Conservation (phyloP, 1,140 invertebrate genomes). For the Brachionus manjavacas region DNA sequence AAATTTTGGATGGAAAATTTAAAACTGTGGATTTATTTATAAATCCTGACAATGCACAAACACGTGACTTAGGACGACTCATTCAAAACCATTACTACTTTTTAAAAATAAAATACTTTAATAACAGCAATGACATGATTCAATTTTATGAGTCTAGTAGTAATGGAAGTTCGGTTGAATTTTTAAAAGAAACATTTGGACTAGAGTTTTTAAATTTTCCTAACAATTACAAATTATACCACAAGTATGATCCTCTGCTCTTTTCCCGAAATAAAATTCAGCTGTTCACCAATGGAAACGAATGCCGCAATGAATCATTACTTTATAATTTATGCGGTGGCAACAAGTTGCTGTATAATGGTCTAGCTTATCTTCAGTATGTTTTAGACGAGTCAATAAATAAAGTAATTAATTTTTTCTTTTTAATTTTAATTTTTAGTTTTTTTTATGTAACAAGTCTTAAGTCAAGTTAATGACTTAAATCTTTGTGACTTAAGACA, state of each 20-base stretch:
- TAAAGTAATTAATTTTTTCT: neutral
- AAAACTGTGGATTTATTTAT: neutral
- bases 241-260: neutral
- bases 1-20: neutral
- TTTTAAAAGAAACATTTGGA: neutral
- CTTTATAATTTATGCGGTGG: conserved; percentile 4
- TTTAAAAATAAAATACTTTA: neutral
- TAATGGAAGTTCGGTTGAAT: neutral
- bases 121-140: conserved; percentile 2
- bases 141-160: neutral
- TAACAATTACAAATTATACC: neutral
- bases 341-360: neutral
- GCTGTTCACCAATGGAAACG: neutral
- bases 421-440: neutral
- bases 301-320: neutral
- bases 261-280: neutral
- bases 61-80: neutral
- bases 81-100: neutral
- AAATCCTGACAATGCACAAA: neutral
- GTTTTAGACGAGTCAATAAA: neutral
- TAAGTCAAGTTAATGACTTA: neutral
- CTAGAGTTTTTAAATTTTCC: conserved; percentile 30
- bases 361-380: neutral
- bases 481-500: neutral
- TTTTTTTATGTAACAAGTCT: neutral